Evolutionary conservation across 2,888 invertebrate genomes (phyloP).

Genomic region (Linnaemya tessellans): DNA sequence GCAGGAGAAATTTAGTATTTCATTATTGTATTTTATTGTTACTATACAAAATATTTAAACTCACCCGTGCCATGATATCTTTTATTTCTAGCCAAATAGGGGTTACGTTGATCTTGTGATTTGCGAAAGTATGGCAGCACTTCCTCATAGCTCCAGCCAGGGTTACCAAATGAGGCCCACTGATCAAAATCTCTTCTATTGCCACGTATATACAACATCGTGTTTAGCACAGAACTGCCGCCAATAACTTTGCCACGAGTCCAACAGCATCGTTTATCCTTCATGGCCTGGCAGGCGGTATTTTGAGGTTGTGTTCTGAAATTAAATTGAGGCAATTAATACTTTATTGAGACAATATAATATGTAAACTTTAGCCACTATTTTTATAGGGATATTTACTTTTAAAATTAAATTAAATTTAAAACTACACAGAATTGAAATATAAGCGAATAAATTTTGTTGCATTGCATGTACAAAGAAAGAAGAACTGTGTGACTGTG

Average conservation of each 20-base stretch:
- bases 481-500: too few relatives aligned
- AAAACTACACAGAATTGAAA: too few relatives aligned
- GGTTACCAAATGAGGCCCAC: constrained; percentile 93
- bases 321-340: constrained; percentile 68
- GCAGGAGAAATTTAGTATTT: not conserved
- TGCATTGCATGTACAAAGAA: too few relatives aligned
- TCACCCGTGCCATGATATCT: constrained; percentile 89
- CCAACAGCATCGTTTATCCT: constrained; percentile 93
- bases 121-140: constrained; percentile 93
- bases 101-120: constrained; percentile 94
- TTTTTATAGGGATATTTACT: not conserved
- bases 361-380: too few relatives aligned
- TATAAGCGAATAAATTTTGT: too few relatives aligned
- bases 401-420: too few relatives aligned
- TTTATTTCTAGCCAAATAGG: constrained; percentile 90
- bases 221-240: constrained; percentile 94
- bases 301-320: constrained; percentile 91
- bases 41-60: not conserved
- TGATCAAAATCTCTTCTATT: constrained; percentile 93
- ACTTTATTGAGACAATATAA: too few relatives aligned
- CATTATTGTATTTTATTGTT: not conserved
- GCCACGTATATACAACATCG: constrained; percentile 95
- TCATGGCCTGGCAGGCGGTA: constrained; percentile 93
- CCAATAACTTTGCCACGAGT: constrained; percentile 95
- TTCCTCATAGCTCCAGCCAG: constrained; percentile 94